Evolutionary conservation across 1,140 invertebrate species (phyloP), one percentile per base, ranked within the genome.

Genomic region (Drosophila baimaii): DNA sequence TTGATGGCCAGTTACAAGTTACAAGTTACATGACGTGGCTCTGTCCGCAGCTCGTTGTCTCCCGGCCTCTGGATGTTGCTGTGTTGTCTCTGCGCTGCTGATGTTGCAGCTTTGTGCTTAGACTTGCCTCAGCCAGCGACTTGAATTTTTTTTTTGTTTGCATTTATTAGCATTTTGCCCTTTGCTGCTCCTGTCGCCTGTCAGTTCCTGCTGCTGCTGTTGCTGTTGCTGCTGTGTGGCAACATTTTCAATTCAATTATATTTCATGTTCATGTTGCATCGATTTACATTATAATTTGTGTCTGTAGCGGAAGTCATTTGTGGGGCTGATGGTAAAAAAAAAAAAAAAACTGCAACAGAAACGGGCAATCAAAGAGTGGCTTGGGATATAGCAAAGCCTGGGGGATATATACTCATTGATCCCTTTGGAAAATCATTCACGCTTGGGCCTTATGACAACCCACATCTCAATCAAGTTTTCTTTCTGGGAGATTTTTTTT

Each of bases 261-360:
- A 89, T 88, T 88, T 88, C 79, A 88, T 88, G 83, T 88, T 88
- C 83, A 88, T 89, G 80, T 88, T 88, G 84, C 83, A 88, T 88
- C 83, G 80, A 88, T 88, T 88, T 88, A 88, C 83, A 88, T 88
- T 88, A 89, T 88, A 88, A 88, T 88, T 88, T 89, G 83, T 89
- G 84, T 88, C 80, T 80, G 77, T 66, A 64, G 79, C 84, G 83
- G 83, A 88, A 88, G 84, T 88, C 83, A 88, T 89, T 88, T 89
- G 84, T 89, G 76, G 68, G 57, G 37, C 68, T n/a, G 5, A n/a
- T n/a, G n/a, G n/a, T n/a, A n/a, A n/a, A n/a, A n/a, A n/a, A n/a
- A n/a, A 4, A 21, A 21, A 33, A 52, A 46, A 46, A 55, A 21
- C 8, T 37, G 47, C 31, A 21, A 27, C 64, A 51, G 29, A 56